These are phyloP conservation scores for Aleiodes testaceus DNA, from an alignment of 2,888 invertebrate species.

Conservation along the genomic window DNA sequence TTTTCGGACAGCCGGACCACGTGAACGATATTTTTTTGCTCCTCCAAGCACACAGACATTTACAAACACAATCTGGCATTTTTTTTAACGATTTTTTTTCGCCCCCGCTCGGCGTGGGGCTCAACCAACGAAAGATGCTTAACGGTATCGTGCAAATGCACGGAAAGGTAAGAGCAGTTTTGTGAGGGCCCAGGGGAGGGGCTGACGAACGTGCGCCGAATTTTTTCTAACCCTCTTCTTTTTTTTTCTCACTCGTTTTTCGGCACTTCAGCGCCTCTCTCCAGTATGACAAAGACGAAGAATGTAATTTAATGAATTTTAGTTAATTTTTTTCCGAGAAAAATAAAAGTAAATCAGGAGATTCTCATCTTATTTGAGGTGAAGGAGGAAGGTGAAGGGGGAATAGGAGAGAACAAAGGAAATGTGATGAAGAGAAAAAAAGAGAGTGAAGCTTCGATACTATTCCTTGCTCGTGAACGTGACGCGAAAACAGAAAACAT, in stretches of 20 bases:
- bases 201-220: conserved; percentile 50
- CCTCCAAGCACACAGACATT: conserved; percentile 30
- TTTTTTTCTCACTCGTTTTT: conserved; percentile 27
- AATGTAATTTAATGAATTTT: conserved; percentile 20
- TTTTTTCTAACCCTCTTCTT: conserved; percentile 42
- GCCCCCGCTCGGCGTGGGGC: conserved; percentile 29
- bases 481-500: conserved; percentile 59
- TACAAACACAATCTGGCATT: conserved; percentile 36
- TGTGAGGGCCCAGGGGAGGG: conserved; percentile 36
- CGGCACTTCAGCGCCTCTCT: conserved; percentile 4
- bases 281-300: conserved; percentile 24
- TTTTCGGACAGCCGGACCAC: conserved; percentile 28
- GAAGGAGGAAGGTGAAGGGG: conserved; percentile 15
- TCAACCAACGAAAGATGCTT: conserved; percentile 44
- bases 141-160: conserved; percentile 49
- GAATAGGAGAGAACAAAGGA: conserved; percentile 22
- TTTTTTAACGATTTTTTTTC: conserved; percentile 38
- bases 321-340: neutral
- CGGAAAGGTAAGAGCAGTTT: conserved; percentile 22
- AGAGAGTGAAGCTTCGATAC: conserved; percentile 34
- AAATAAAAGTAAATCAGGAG: neutral
- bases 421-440: conserved; percentile 15
- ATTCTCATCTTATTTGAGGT: neutral
- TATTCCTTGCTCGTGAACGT: conserved; percentile 51
- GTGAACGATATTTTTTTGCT: conserved; percentile 21